A percentile compares a stretch with the other conserved stretches of the same genome.
phyloP scores from a whole-genome alignment of 1,140 invertebrate species.

The Pogonomyrmex californicus region DNA sequence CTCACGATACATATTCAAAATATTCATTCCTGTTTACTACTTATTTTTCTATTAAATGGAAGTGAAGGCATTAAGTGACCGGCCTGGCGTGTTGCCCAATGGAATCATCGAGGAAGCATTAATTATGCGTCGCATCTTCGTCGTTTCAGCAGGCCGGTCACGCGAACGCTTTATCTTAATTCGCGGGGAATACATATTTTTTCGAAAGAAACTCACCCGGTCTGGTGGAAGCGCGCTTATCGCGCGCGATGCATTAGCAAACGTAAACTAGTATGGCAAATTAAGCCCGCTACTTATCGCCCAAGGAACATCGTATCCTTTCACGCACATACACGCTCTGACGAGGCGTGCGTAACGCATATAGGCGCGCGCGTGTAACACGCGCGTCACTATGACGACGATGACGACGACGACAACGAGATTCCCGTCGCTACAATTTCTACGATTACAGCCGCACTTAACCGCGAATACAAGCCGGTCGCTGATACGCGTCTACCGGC shows the following conservation, averaged over 20 bases:
- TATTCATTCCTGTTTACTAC: background rate
- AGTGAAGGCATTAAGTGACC: background rate
- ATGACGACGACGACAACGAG: conserved; percentile 39
- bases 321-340: background rate
- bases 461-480: conserved; percentile 69
- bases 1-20: background rate
- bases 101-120: conserved; percentile 21
- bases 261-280: background rate
- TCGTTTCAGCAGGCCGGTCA: conserved; percentile 9
- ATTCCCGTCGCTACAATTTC: conserved; percentile 70
- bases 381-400: conserved; percentile 22
- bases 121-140: conserved; percentile 46
- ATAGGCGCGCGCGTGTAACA: conserved; percentile 45
- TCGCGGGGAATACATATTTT: conserved; percentile 20
- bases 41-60: conserved; percentile 22
- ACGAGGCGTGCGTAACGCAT: background rate
- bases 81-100: background rate
- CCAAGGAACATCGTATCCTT: conserved; percentile 31
- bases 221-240: conserved; percentile 2
- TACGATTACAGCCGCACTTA: conserved; percentile 73
- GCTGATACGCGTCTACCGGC: conserved; percentile 59
- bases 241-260: conserved; percentile 25
- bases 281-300: conserved; percentile 26
- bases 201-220: background rate
- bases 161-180: conserved; percentile 42